Percentiles rank a stretch among this genome's conserved stretches.
phyloP scores from a whole-genome alignment of 2,888 invertebrate genomes.

The Polymixis lichenea region DNA sequence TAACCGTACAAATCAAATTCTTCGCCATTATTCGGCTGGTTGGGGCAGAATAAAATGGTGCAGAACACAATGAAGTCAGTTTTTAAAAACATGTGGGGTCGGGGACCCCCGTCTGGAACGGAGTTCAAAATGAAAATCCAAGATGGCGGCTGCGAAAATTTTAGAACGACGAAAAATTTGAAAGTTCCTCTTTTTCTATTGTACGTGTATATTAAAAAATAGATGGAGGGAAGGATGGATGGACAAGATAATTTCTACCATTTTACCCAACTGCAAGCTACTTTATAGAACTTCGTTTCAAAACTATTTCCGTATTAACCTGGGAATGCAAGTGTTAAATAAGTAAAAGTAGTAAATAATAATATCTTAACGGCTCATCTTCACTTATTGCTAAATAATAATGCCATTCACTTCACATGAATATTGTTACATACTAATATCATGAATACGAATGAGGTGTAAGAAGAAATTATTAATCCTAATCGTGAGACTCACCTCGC shows the following conservation, averaged over 20 bases:
- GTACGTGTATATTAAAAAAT: too few relatives aligned
- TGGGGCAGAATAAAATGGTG: background rate
- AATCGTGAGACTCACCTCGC: constrained; percentile 44
- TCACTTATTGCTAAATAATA: constrained; percentile 18
- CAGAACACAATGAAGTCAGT: background rate
- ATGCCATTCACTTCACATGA: constrained; percentile 26
- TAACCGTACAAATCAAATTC: background rate
- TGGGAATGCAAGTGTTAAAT: background rate
- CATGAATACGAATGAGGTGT: constrained; percentile 17
- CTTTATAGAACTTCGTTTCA: too few relatives aligned
- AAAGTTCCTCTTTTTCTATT: too few relatives aligned
- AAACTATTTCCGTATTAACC: background rate
- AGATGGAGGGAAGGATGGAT: too few relatives aligned
- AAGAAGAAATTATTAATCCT: constrained; percentile 18
- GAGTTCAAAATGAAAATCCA: too few relatives aligned
- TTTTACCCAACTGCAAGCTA: too few relatives aligned
- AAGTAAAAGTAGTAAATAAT: constrained; percentile 18
- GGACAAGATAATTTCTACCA: too few relatives aligned
- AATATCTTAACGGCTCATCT: background rate
- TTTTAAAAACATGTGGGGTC: background rate
- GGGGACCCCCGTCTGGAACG: too few relatives aligned
- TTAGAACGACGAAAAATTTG: too few relatives aligned
- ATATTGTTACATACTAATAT: constrained; percentile 18
- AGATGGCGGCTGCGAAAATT: too few relatives aligned
- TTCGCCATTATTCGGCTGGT: background rate